Evolutionary conservation across 2,888 invertebrate genomes (phyloP).

Genomic region (Lumbricus terrestris): DNA sequence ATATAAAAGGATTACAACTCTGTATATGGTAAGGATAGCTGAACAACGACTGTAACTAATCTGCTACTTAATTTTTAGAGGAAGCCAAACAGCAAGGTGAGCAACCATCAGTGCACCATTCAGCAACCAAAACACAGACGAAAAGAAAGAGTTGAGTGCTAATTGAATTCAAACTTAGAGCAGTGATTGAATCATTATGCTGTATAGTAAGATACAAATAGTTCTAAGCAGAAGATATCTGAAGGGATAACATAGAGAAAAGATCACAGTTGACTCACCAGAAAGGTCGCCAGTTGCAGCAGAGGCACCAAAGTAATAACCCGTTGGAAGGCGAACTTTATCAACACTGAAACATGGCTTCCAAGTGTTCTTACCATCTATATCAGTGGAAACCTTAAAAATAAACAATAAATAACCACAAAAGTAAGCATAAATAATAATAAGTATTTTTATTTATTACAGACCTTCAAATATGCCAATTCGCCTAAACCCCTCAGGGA

Average conservation of each 20-base stretch:
- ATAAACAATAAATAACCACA: background rate
- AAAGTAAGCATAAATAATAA: background rate
- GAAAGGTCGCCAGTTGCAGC: conserved; percentile 93
- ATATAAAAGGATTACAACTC: no score
- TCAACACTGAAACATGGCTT: conserved; percentile 86
- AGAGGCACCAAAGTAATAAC: conserved; percentile 89
- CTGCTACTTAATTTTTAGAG: no score
- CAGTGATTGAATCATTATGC: no score
- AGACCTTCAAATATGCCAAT: background rate
- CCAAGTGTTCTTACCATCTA: conserved; percentile 89
- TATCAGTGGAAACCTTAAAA: conserved; percentile 79
- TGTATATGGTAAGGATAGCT: no score
- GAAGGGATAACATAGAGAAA: background rate
- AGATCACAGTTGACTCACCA: conserved; percentile 50
- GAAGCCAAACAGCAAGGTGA: no score
- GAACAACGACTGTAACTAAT: no score
- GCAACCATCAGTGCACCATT: no score
- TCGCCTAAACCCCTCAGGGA: background rate
- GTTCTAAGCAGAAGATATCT: background rate
- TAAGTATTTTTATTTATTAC: background rate
- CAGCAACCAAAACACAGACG: no score
- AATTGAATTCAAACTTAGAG: no score
- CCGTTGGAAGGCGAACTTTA: conserved; percentile 87
- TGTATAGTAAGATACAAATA: background rate
- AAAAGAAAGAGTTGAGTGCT: no score